Conservation (phyloP, 2,888 invertebrate genomes). For the Oxycera nigricornis region DNA sequence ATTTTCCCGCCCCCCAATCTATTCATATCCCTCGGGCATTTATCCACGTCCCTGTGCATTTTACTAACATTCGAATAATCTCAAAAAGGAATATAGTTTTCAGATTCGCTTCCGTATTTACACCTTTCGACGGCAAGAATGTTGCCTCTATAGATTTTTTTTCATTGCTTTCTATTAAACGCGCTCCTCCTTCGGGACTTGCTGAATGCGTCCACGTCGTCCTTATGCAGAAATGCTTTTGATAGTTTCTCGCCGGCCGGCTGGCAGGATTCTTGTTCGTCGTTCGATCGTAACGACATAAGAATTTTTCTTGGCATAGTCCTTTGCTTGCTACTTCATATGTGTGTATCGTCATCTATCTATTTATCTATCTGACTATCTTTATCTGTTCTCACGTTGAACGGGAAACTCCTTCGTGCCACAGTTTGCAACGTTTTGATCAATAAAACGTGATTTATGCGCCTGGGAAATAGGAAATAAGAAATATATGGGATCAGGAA, state of each 20-base stretch:
- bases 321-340: background rate
- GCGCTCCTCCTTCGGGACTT: background rate
- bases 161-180: slow-evolving; percentile 2
- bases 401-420: background rate
- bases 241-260: slow-evolving; percentile 23
- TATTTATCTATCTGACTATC: background rate
- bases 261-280: background rate
- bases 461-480: slow-evolving; percentile 32
- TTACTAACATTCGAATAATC: slow-evolving; percentile 20
- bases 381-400: background rate
- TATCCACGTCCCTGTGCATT: slow-evolving; percentile 24
- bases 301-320: slow-evolving; percentile 24
- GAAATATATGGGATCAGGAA: slow-evolving; percentile 20
- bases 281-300: background rate
- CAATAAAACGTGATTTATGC: slow-evolving; percentile 39
- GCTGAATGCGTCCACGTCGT: slow-evolving; percentile 1
- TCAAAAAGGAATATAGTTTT: background rate
- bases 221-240: slow-evolving; percentile 18
- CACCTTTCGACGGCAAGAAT: background rate
- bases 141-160: background rate
- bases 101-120: background rate
- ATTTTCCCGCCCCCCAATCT: slow-evolving; percentile 1
- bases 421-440: slow-evolving; percentile 17
- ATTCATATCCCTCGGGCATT: slow-evolving; percentile 18
- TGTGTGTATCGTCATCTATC: background rate